Evolutionary conservation across 2,797 vertebrate genomes (phyloP), one percentile per base, ranked within the genome.

Genomic region (Gymnodraco acuticeps): DNA sequence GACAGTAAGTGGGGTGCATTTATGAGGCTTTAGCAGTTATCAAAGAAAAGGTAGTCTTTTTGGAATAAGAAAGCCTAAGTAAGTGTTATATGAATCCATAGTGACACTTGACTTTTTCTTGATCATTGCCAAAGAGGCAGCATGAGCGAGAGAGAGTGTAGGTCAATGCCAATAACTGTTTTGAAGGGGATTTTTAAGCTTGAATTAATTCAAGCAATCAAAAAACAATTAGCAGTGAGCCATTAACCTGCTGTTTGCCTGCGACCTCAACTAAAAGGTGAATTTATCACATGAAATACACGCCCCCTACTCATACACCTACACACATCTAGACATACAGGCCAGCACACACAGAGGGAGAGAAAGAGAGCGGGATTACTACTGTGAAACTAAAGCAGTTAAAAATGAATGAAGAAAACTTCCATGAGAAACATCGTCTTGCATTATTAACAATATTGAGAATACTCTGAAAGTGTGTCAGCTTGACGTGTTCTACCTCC

Each of bases 381-480:
- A 70, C 75, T 64, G 56, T 80, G 70, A 85, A 85, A 91, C 70
- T 68, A 86, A 87, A 70, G 62, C 64, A n/a, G 68, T 93, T 89
- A 92, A 94, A 90, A 83, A 90, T 92, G 73, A 77, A 93, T 90
- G 90, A 91, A 80, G 84, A 83, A 82, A 88, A 86, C 82, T 84
- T 82, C 73, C 69, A 86, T 46, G 80, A 84, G 83, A 87, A 88
- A 73, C 60, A 71, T 48, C 51, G 0, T 53, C 60, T 48, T 93
- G 66, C 80, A 88, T 90, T 89, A 94, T 94, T 92, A 47, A 92
- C 73, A 74, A 73, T 81, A 58, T 51, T 53, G 84, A 82, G 78
- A 86, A 79, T 75, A 77, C 67, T 55, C 65, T 64, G 68, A 85
- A 83, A 87, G 47, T 59, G 17, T 86, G 84, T 85, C 75, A 81